These are phyloP conservation scores for Drosophila buzzatii DNA, from an alignment of 2,888 invertebrate genomes.

Conservation along the genomic window DNA sequence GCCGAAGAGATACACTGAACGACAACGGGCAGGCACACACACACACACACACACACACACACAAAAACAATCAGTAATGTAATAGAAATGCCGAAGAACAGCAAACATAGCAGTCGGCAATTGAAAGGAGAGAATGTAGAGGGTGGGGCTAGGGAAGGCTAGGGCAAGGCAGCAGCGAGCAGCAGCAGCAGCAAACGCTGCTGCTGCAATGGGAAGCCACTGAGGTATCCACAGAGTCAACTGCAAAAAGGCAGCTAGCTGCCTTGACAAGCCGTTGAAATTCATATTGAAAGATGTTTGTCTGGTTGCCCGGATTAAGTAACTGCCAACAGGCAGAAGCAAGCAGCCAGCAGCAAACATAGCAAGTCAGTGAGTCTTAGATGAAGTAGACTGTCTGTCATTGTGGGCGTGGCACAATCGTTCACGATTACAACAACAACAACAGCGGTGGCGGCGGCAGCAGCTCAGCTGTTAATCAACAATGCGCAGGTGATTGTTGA, in stretches of 20 bases:
- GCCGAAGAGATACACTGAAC: constrained; percentile 24
- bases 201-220: constrained; percentile 20
- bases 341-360: too few relatives aligned
- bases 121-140: background rate
- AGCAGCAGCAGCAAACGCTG: constrained; percentile 5
- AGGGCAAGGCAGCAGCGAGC: background rate
- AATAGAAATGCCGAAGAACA: constrained; percentile 69
- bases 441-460: background rate
- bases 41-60: constrained; percentile 43
- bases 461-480: constrained; percentile 7
- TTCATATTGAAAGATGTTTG: constrained; percentile 80
- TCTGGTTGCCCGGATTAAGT: constrained; percentile 63
- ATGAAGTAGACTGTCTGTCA: background rate
- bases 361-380: too few relatives aligned
- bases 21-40: constrained; percentile 51
- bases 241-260: constrained; percentile 60
- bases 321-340: constrained; percentile 41
- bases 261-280: constrained; percentile 79
- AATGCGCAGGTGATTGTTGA: constrained; percentile 3
- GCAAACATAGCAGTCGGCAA: constrained; percentile 23
- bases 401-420: background rate
- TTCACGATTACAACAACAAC: background rate
- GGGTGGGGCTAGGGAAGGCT: background rate
- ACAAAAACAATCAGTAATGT: constrained; percentile 76
- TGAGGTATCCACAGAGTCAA: constrained; percentile 37